phyloP scores from a whole-genome alignment of 2,888 invertebrate species.

The Polydrusus tereticollis region DNA sequence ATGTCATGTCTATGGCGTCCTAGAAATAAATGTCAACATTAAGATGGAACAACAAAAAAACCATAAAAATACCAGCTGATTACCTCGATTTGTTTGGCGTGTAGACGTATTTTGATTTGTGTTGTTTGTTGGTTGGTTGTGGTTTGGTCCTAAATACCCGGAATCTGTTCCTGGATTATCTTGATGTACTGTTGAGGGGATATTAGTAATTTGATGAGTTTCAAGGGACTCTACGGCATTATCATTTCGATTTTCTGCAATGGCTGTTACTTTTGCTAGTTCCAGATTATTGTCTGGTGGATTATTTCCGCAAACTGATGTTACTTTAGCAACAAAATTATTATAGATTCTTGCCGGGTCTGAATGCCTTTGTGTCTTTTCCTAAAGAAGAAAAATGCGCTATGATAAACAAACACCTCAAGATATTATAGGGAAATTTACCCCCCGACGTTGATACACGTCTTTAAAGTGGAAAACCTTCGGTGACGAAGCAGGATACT shows the following conservation, averaged over 20 bases:
- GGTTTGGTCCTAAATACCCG: too few species aligned
- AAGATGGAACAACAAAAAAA: too few species aligned
- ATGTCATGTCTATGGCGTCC: not conserved
- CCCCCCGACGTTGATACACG: constrained; percentile 6
- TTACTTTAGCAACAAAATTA: too few species aligned
- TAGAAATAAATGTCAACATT: not conserved
- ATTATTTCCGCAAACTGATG: too few species aligned
- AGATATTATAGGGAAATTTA: not conserved
- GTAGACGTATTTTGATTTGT: too few species aligned
- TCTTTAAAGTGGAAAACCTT: constrained; percentile 27
- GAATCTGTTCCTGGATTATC: too few species aligned
- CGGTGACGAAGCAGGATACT: constrained; percentile 57
- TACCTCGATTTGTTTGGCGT: too few species aligned
- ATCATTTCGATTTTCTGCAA: not conserved
- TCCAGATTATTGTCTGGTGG: not conserved
- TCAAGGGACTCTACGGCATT: not conserved
- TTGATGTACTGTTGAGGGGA: too few species aligned
- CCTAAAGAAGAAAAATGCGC: not conserved
- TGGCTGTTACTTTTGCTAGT: not conserved
- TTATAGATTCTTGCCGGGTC: not conserved
- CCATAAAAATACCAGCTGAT: not conserved
- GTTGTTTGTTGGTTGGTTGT: too few species aligned
- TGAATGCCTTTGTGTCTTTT: not conserved
- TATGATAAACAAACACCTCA: too few species aligned
- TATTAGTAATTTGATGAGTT: too few species aligned